phyloP scores from a whole-genome alignment of 37 sponge, comb jelly and placozoan genomes.

The Spongia lamella region DNA sequence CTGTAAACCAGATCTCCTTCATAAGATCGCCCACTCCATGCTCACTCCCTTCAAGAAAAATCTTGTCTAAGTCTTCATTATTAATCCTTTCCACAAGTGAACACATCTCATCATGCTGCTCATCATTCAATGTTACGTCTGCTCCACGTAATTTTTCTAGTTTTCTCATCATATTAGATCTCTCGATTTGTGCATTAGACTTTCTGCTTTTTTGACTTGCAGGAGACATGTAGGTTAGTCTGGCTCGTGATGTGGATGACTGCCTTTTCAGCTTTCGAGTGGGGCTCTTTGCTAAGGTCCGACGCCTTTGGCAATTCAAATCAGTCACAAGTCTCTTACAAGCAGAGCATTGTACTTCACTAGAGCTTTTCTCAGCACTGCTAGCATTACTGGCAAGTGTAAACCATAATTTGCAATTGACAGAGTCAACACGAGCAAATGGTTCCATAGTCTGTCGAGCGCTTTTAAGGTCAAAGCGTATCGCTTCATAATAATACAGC shows the following conservation, averaged over 20 bases:
- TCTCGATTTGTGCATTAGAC: conserved; percentile 17
- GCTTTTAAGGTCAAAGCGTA: conserved; percentile 32
- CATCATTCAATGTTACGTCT: conserved; percentile 18
- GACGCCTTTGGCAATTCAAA: conserved; percentile 7
- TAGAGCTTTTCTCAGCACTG: conserved; percentile 9
- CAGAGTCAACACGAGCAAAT: conserved; percentile 23
- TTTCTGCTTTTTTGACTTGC: conserved; percentile 20
- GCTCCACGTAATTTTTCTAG: conserved; percentile 7
- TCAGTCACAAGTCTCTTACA: conserved; percentile 19
- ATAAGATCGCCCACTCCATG: conserved; percentile 26
- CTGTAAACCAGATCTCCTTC: conserved; percentile 26
- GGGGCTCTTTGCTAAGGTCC: background rate
- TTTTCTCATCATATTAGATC: conserved; percentile 8
- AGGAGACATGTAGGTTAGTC: conserved; percentile 37
- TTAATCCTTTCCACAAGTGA: background rate
- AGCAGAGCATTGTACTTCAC: conserved; percentile 23
- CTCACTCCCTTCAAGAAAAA: conserved; percentile 14
- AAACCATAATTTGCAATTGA: conserved; percentile 29
- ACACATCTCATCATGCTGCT: conserved; percentile 43
- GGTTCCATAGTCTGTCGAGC: conserved; percentile 23
- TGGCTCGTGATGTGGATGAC: conserved; percentile 10
- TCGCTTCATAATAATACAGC: conserved; percentile 15
- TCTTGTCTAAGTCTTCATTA: conserved; percentile 14
- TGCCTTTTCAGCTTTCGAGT: conserved; percentile 5
- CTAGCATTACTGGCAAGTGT: conserved; percentile 34